These are phyloP conservation scores for Hoplias malabaricus DNA, from an alignment of 2,113 vertebrate species.

Conservation along the genomic window DNA sequence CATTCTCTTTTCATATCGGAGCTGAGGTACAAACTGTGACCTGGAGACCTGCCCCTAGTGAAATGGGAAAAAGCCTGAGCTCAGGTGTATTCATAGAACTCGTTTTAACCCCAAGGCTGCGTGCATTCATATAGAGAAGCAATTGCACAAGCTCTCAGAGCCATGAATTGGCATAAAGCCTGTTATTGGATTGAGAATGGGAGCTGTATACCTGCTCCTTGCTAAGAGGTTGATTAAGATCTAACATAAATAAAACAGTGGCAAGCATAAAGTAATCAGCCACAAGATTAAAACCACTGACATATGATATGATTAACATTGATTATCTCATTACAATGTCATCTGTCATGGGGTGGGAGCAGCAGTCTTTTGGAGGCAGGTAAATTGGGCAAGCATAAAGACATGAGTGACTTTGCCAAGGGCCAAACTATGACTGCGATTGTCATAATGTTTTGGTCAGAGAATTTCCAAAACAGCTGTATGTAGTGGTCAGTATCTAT, in stretches of 20 bases:
- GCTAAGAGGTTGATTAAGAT: conserved; percentile 4
- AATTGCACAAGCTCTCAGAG: not conserved
- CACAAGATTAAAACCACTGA: too few relatives aligned
- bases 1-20: conserved; percentile 7
- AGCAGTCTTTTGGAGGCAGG: too few relatives aligned
- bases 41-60: conserved; percentile 1
- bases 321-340: too few relatives aligned
- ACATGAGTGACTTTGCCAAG: too few relatives aligned
- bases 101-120: conserved; percentile 21
- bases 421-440: too few relatives aligned
- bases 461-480: too few relatives aligned
- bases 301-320: too few relatives aligned
- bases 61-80: not conserved
- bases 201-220: not conserved
- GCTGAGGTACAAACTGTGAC: conserved; percentile 18
- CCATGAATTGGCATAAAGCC: not conserved
- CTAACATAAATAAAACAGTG: not conserved
- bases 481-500: too few relatives aligned
- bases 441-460: too few relatives aligned
- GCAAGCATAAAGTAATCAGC: too few relatives aligned
- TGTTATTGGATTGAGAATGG: not conserved
- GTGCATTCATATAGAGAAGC: not conserved
- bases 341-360: too few relatives aligned
- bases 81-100: conserved; percentile 16
- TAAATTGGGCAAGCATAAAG: too few relatives aligned